Evolutionary conservation across 1,140 invertebrate species (phyloP), one percentile per base, ranked within the genome.

Genomic region (Chironomus striatipennis): DNA sequence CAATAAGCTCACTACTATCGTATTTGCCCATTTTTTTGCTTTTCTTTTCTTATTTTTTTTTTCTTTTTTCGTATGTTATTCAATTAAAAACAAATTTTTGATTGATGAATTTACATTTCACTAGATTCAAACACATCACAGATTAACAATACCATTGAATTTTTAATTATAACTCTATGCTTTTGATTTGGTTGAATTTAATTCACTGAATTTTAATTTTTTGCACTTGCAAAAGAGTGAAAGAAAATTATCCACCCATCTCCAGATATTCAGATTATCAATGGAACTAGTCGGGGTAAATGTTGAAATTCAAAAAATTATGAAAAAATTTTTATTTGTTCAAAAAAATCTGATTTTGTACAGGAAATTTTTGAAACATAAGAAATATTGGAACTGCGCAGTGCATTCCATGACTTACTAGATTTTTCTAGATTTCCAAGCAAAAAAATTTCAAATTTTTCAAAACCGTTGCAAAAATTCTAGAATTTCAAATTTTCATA

Each of bases 1-100:
- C 95, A 82, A 98, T 88, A 84, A 98, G 88, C 85, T 98, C 95
- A 84, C 65, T 70, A 17, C 65, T 70, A 70, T 70, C 65, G 65
- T 70, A 70, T 70, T 70, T 70, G 9, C 65, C 65, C 65, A 70
- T 70, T 70, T 18, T 70, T 7, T 20, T 70, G 0, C 18, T 15
- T 57, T 57, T 57, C 47, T 57, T 34, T 57, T 47, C 43, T n/a
- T 47, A 43, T 10, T 47, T 47, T 47, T 12, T 47, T 8, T 15
- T n/a, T 57, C 15, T 57, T 47, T 47, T 57, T 15, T 57, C 47
- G 12, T 57, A 57, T 34, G 24, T 34, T 34, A 57, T n/a, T 57
- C 47, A 57, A 57, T 57, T 57, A 57, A 57, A 57, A 57, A 57
- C 15, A 47, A 47, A 10, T 15, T 57, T 57, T 57, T 57, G 47